These are phyloP conservation scores for Chlorodrepanis virens DNA, from an alignment of 2,113 vertebrate genomes.

Conservation along the genomic window DNA sequence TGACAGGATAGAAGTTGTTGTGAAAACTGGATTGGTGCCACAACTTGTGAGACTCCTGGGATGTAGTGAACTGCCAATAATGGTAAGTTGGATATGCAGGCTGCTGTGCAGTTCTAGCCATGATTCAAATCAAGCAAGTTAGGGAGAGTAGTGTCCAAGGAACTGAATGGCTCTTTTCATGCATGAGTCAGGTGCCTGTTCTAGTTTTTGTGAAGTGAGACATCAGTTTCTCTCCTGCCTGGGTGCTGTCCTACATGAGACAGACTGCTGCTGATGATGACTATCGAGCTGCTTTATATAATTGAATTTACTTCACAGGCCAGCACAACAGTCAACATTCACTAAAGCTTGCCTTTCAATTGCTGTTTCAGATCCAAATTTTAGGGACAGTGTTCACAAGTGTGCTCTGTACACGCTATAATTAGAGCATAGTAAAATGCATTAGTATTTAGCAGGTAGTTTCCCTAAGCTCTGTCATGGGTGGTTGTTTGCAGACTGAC, in stretches of 20 bases:
- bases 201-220: background rate
- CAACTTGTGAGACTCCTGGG: slow-evolving; percentile 85
- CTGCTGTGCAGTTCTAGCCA: background rate
- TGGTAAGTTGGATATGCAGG: slow-evolving; percentile 71
- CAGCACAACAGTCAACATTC: background rate
- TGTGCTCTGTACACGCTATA: background rate
- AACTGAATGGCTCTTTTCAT: background rate
- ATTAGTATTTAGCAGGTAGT: background rate
- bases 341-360: background rate
- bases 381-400: background rate
- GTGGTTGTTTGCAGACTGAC: background rate
- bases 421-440: background rate
- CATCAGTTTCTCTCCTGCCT: background rate
- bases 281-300: background rate
- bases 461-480: background rate
- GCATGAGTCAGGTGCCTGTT: background rate
- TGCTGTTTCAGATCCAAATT: background rate
- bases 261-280: background rate
- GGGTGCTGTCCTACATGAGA: background rate
- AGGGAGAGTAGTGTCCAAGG: background rate
- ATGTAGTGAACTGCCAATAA: slow-evolving; percentile 80
- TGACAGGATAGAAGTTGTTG: slow-evolving; percentile 90
- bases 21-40: slow-evolving; percentile 84
- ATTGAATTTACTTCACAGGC: background rate
- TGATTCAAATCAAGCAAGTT: background rate